These are phyloP conservation scores for Sapajus apella DNA, from an alignment of 2,113 vertebrate genomes.

Conservation along the genomic window DNA sequence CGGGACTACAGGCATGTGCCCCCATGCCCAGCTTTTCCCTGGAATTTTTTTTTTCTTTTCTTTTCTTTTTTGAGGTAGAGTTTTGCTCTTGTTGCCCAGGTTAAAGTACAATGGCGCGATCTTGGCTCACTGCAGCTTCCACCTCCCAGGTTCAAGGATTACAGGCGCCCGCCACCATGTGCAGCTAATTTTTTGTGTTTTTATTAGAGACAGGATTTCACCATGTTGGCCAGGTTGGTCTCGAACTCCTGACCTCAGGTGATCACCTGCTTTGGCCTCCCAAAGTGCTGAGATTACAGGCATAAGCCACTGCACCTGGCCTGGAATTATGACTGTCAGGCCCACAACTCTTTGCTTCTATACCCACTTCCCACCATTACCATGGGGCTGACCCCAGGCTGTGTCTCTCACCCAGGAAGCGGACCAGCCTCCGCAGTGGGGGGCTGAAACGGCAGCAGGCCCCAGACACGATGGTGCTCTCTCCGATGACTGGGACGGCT, in stretches of 20 bases:
- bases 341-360: background rate
- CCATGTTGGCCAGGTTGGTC: background rate
- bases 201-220: too few species aligned
- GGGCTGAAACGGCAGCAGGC: conserved; percentile 95
- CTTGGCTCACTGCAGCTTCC: too few species aligned
- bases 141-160: too few species aligned
- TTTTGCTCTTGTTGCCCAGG: too few species aligned
- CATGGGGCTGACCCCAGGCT: background rate
- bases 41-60: too few species aligned
- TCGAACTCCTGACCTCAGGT: background rate
- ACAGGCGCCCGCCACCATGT: too few species aligned
- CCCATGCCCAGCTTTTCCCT: too few species aligned
- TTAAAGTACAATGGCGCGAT: too few species aligned
- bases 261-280: background rate
- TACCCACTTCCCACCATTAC: background rate
- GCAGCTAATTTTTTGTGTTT: too few species aligned
- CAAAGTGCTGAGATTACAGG: background rate
- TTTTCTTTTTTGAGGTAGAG: too few species aligned
- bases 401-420: conserved; percentile 89
- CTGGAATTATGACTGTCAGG: background rate
- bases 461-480: conserved; percentile 92
- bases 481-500: conserved; percentile 80
- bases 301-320: background rate
- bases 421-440: conserved; percentile 90
- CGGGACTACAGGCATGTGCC: too few species aligned